A percentile compares a stretch with the other conserved stretches of the same genome.
Conservation (phyloP, 2,113 vertebrate species). For the Sciurus niger region DNA sequence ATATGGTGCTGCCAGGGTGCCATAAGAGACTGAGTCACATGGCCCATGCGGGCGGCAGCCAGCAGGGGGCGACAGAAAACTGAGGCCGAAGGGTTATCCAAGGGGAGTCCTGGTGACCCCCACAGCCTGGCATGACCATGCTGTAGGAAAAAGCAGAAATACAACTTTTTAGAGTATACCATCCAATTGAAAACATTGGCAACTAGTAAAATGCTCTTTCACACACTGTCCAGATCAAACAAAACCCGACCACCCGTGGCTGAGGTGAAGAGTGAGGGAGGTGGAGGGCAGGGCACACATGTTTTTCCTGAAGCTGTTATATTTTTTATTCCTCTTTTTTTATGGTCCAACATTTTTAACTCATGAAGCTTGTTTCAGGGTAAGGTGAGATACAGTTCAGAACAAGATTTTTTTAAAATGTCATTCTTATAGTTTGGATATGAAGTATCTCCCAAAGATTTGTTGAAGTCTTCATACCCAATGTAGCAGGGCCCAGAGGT, state of each 20-base stretch:
- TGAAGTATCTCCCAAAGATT: background rate
- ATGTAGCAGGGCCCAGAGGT: background rate
- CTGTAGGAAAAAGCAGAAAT: background rate
- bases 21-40: too few species aligned
- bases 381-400: background rate
- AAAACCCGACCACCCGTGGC: background rate
- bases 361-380: background rate
- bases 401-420: background rate
- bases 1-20: background rate
- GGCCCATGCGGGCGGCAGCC: fast-evolving
- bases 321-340: background rate
- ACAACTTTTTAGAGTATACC: background rate
- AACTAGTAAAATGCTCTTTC: background rate
- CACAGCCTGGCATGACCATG: background rate
- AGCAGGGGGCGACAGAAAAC: background rate
- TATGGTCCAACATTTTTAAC: background rate
- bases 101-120: background rate
- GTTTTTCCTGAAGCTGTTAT: background rate
- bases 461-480: background rate
- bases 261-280: background rate
- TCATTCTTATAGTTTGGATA: background rate
- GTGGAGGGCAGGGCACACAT: fast-evolving
- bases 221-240: background rate
- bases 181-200: background rate
- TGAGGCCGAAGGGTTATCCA: background rate